These are phyloP conservation scores for Pedetes capensis DNA, from an alignment of 2,113 vertebrate species.

Conservation along the genomic window DNA sequence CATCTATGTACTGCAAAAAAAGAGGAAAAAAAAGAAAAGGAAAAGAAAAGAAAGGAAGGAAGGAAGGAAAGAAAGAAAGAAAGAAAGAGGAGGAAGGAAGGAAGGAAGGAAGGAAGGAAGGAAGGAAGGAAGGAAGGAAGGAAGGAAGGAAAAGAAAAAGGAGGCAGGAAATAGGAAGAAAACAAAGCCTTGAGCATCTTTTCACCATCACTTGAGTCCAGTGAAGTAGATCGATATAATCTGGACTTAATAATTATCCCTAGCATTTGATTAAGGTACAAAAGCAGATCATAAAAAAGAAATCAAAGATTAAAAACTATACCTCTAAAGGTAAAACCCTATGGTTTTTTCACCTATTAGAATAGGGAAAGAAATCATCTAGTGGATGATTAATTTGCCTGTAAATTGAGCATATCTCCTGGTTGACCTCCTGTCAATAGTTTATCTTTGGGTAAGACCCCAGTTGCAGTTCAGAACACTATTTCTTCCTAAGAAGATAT, in stretches of 20 bases:
- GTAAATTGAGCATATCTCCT: background rate
- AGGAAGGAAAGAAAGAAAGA: too few relatives aligned
- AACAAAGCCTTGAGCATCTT: background rate
- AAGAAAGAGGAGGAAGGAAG: too few relatives aligned
- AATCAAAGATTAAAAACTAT: background rate
- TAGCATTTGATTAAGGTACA: background rate
- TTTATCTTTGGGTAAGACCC: background rate
- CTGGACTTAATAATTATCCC: background rate
- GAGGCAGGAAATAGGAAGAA: too few relatives aligned
- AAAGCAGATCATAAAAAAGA: background rate
- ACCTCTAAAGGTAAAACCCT: background rate
- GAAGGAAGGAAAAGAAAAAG: too few relatives aligned
- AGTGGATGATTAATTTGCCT: background rate
- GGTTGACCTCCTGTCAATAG: background rate
- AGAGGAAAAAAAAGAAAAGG: too few relatives aligned
- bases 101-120: too few relatives aligned
- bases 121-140: too few relatives aligned
- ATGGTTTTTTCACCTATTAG: background rate
- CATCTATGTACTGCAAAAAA: too few relatives aligned
- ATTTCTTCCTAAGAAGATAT: background rate
- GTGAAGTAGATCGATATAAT: background rate
- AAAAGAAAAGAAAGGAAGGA: too few relatives aligned
- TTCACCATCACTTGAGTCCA: background rate
- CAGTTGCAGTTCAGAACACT: background rate
- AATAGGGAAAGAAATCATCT: background rate